These are phyloP conservation scores for Lacerta agilis DNA, from an alignment of 2,797 vertebrate genomes.

Conservation along the genomic window DNA sequence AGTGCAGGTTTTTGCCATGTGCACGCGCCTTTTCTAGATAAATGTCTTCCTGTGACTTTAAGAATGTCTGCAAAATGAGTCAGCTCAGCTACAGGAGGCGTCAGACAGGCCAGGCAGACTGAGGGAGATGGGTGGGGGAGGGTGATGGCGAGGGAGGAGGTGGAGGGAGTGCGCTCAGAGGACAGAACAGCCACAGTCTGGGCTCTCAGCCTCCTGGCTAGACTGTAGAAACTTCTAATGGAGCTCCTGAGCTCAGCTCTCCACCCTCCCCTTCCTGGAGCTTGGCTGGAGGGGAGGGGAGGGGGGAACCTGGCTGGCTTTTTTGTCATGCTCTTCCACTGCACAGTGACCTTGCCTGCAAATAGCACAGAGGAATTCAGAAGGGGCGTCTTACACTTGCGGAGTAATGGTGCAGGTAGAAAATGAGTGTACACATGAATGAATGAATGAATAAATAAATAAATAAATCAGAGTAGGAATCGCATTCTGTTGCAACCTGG, in stretches of 20 bases:
- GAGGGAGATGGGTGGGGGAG: constrained; percentile 48
- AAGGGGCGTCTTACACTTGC: constrained; percentile 44
- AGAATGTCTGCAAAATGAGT: constrained; percentile 91
- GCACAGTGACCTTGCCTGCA: constrained; percentile 84
- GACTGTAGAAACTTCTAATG: constrained; percentile 98
- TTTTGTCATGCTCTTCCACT: constrained; percentile 81
- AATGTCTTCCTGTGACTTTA: constrained; percentile 83
- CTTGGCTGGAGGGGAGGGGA: constrained; percentile 53
- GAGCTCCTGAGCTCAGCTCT: constrained; percentile 92
- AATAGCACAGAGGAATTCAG: constrained; percentile 78
- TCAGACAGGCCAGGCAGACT: constrained; percentile 82
- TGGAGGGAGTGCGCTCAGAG: constrained; percentile 76
- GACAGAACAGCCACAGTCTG: constrained; percentile 94
- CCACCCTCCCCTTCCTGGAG: constrained; percentile 66
- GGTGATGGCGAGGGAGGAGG: constrained; percentile 47
- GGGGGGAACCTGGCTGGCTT: constrained; percentile 64
- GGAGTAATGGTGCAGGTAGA: constrained; percentile 38
- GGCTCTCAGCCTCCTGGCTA: constrained; percentile 95
- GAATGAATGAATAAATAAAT: not conserved
- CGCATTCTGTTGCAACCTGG: not conserved
- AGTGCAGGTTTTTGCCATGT: not conserved
- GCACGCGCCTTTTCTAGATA: constrained; percentile 9
- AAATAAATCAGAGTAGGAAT: not conserved
- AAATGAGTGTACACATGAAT: not conserved
- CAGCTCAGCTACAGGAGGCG: constrained; percentile 85